Evolutionary conservation across 64 coral and sea anemone genomes (phyloP).

Genomic region (Montipora capricornis): DNA sequence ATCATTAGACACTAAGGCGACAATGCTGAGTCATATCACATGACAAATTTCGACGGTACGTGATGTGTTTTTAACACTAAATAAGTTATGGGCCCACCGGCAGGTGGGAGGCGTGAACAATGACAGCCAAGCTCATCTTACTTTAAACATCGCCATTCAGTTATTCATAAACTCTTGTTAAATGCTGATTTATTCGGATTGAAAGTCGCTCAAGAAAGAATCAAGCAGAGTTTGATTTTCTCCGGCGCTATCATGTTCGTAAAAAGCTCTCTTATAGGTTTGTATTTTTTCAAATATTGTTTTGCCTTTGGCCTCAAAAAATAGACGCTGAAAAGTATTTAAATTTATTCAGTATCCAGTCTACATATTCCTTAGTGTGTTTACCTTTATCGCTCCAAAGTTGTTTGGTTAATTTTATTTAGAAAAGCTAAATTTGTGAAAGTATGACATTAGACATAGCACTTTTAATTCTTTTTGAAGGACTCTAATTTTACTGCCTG

Average conservation of each 20-base stretch:
- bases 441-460: neutral
- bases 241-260: constrained; percentile 1
- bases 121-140: neutral
- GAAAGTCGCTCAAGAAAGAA: neutral
- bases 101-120: neutral
- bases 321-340: neutral
- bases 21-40: neutral
- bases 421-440: neutral
- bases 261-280: constrained; percentile 45
- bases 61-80: constrained; percentile 21
- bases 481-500: neutral
- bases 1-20: neutral
- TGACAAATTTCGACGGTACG: neutral
- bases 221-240: neutral
- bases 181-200: neutral
- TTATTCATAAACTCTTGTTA: neutral
- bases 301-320: neutral
- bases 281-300: neutral
- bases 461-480: too few species aligned
- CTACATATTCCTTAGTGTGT: neutral
- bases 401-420: neutral
- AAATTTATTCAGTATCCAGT: neutral
- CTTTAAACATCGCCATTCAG: neutral
- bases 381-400: neutral
- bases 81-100: constrained; percentile 43